Evolutionary conservation across 2,797 vertebrate species (phyloP), one percentile per base, ranked within the genome.

Genomic region (Echeneis naucrates): DNA sequence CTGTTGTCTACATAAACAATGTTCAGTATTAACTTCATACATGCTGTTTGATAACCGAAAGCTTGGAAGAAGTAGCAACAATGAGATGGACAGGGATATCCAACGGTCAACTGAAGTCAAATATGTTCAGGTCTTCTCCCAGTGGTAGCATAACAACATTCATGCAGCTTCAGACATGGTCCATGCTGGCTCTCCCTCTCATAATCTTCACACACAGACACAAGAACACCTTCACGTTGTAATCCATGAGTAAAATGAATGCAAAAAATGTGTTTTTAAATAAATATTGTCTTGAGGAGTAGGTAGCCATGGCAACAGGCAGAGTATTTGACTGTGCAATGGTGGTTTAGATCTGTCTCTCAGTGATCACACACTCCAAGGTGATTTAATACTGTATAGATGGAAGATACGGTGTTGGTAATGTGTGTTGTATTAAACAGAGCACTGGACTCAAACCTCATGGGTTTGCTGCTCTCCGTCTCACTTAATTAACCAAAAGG

Each of bases 221-320:
- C 61, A 64, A 33, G 13, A 67, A 16, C 56, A 32, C 38, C 61
- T 51, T 63, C 64, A 73, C 54, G 63, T 71, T 74, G 55, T 56
- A 73, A 51, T 38, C 57, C 30, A 54, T 72, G 44, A 61, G 70
- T 67, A 52, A 74, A 78, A 77, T 75, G 2, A 78, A 86, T 81
- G 79, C 83, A 78, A 70, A 48, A 75, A 82, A 83, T 47, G 56
- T 68, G 69, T 75, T 84, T 79, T 88, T 73, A 87, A 89, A 85
- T 78, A 86, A 84, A 90, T 86, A 88, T 82, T 65, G 68, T 86
- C 77, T 81, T 72, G 56, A 74, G 80, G 64, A 81, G 67, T 1
- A 42, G 75, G 88, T 88, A 70, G 80, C 67, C 77, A 91, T 90
- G 81, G 88, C 72, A 93, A 92, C 90, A 88, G 66, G 75, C 71